A percentile compares a stretch with the other conserved stretches of the same genome.
These are phyloP conservation scores for Sepiola atlantica DNA, from an alignment of 2,888 invertebrate species.

Conservation along the genomic window DNA sequence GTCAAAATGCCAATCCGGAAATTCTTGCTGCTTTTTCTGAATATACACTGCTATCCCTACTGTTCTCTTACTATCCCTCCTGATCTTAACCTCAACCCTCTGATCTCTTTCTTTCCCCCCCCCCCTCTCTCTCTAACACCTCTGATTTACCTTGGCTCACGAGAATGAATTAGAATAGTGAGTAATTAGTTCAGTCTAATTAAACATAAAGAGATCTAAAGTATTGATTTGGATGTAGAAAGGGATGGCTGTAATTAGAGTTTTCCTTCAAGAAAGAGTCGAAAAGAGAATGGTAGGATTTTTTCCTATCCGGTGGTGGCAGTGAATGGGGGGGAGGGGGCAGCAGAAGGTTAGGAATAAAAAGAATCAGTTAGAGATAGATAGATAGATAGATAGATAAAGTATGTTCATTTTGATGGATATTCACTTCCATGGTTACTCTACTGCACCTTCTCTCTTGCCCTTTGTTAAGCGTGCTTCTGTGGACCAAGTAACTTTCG, in stretches of 20 bases:
- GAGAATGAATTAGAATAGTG: constrained; percentile 32
- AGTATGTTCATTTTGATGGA: background rate
- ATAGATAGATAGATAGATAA: background rate
- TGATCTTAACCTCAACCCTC: background rate
- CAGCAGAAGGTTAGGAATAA: background rate
- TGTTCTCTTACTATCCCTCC: background rate
- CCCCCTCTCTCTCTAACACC: background rate
- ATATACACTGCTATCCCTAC: background rate
- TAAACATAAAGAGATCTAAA: constrained; percentile 21
- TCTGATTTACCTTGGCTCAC: constrained; percentile 32
- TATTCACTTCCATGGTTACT: background rate
- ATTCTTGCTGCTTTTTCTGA: background rate
- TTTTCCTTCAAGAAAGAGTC: background rate
- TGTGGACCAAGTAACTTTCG: background rate
- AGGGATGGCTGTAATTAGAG: constrained; percentile 1
- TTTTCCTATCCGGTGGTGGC: too few relatives aligned
- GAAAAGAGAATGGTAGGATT: background rate
- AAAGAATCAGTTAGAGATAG: background rate
- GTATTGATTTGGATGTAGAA: background rate
- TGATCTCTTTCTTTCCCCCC: background rate
- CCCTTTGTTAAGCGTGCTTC: background rate
- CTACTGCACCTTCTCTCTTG: background rate
- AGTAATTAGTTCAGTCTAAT: constrained; percentile 32
- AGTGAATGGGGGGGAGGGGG: too few relatives aligned
- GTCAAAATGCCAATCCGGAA: constrained; percentile 22